A percentile compares a stretch with the other conserved stretches of the same genome.
These are phyloP conservation scores for Cyprinodon tularosa DNA, from an alignment of 2,113 vertebrate species.

Conservation along the genomic window DNA sequence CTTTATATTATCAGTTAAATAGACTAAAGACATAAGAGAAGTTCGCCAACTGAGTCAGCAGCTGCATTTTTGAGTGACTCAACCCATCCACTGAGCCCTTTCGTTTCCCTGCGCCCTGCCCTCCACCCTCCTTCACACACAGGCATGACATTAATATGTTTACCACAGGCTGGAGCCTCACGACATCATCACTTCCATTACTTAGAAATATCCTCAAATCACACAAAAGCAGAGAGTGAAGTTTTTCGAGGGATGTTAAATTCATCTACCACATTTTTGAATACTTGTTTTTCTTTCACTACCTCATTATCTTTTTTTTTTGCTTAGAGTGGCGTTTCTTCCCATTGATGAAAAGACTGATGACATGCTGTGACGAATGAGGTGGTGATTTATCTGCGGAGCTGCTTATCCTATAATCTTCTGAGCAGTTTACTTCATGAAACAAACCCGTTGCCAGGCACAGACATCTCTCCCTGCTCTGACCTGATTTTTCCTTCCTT, in stretches of 20 bases:
- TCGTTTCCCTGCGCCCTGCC: conserved; percentile 63
- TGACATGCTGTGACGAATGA: conserved; percentile 19
- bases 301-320: not conserved
- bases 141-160: conserved; percentile 35
- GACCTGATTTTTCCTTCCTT: conserved; percentile 8
- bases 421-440: conserved; percentile 22
- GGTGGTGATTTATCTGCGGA: conserved; percentile 19
- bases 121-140: conserved; percentile 47
- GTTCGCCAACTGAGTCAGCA: conserved; percentile 72
- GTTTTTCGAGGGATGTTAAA: not conserved
- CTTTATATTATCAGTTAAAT: conserved; percentile 1
- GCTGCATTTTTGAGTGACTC: conserved; percentile 70
- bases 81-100: conserved; percentile 57
- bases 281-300: not conserved
- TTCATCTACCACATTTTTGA: not conserved
- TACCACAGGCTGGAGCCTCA: conserved; percentile 44
- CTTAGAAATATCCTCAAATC: conserved; percentile 20
- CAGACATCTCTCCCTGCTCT: conserved; percentile 22
- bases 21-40: conserved; percentile 34
- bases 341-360: not conserved
- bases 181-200: conserved; percentile 63
- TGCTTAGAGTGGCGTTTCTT: conserved; percentile 3
- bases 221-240: conserved; percentile 8
- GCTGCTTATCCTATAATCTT: conserved; percentile 46
- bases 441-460: conserved; percentile 48